phyloP scores from a whole-genome alignment of 2,113 vertebrate species.

The Chionomys nivalis region DNA sequence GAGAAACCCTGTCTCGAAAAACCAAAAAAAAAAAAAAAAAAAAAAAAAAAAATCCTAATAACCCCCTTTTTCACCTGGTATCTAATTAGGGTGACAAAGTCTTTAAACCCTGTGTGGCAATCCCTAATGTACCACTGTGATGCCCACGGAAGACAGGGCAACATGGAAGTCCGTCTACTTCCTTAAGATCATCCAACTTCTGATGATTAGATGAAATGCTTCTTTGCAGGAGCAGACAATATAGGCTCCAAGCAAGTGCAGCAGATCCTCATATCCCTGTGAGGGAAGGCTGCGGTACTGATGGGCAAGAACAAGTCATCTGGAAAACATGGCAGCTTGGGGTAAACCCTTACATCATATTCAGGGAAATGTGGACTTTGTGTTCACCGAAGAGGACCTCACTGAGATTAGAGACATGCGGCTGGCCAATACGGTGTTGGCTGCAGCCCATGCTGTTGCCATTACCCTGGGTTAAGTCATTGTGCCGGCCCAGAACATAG shows the following conservation, averaged over 20 bases:
- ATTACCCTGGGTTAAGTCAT: neutral
- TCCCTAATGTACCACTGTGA: neutral
- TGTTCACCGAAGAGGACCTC: neutral
- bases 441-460: neutral
- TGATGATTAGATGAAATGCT: neutral
- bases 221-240: neutral
- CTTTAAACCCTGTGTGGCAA: neutral
- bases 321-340: neutral
- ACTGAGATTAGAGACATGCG: neutral
- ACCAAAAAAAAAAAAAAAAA: no score
- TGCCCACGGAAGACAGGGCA: neutral
- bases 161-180: neutral
- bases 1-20: no score
- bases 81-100: neutral
- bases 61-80: neutral
- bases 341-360: neutral
- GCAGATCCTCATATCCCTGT: neutral
- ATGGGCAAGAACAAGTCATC: neutral
- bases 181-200: neutral
- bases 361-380: neutral
- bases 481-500: neutral
- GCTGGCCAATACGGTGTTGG: neutral
- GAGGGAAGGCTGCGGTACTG: no score
- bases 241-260: neutral
- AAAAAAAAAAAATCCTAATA: no score